Percentiles rank a stretch among this genome's conserved stretches.
Conservation (phyloP, 1,140 invertebrate species). For the Ips typographus region DNA sequence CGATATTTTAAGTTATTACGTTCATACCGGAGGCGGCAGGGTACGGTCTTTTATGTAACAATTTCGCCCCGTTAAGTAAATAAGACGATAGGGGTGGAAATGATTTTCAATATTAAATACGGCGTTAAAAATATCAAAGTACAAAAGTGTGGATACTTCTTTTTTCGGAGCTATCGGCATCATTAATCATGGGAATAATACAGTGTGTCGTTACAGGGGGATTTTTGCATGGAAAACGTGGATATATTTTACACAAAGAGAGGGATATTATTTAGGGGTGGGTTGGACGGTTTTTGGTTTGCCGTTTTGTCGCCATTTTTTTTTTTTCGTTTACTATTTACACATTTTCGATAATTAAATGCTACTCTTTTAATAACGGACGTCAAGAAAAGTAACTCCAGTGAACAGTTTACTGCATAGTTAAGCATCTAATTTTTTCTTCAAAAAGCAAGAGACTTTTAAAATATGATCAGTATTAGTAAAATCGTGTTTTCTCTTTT, state of each 20-base stretch:
- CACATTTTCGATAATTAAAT: too few relatives aligned
- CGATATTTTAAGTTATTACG: too few relatives aligned
- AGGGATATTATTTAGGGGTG: background rate
- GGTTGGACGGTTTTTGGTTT: background rate
- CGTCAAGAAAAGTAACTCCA: too few relatives aligned
- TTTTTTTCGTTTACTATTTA: too few relatives aligned
- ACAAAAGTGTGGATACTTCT: slow-evolving; percentile 19
- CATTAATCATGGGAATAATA: slow-evolving; percentile 24
- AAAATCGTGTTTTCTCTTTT: too few relatives aligned
- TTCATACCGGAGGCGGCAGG: too few relatives aligned
- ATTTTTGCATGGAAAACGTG: slow-evolving; percentile 24
- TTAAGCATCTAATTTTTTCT: too few relatives aligned
- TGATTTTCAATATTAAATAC: slow-evolving; percentile 25
- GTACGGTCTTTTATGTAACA: slow-evolving; percentile 2
- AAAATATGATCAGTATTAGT: too few relatives aligned
- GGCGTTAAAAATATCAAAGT: slow-evolving; percentile 15
- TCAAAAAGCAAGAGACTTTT: too few relatives aligned
- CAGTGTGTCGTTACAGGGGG: slow-evolving; percentile 22
- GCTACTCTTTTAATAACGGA: too few relatives aligned
- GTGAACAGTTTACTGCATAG: too few relatives aligned
- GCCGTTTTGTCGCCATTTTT: background rate
- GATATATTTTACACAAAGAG: slow-evolving; percentile 13
- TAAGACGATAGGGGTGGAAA: slow-evolving; percentile 18
- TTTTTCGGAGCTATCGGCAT: slow-evolving; percentile 19
- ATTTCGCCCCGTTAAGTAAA: slow-evolving; percentile 19